A percentile compares a stretch with the other conserved stretches of the same genome.
Evolutionary conservation across 2,797 vertebrate genomes (phyloP).

Genomic region (Arnoldichthys spilopterus): DNA sequence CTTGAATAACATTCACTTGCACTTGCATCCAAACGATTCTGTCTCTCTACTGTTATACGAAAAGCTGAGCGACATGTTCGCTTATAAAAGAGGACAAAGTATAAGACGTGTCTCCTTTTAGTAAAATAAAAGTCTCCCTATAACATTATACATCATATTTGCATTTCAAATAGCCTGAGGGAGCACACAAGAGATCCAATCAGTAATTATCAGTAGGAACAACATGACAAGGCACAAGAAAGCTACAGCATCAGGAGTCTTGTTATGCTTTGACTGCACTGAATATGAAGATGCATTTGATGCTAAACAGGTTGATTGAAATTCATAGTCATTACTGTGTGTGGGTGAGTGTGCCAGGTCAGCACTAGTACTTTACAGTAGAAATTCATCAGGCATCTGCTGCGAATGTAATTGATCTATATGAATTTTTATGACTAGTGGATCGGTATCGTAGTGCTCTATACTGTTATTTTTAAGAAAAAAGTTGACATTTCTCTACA

Average conservation of each 20-base stretch:
- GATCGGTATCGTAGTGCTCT: background rate
- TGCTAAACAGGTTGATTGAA: slow-evolving; percentile 9
- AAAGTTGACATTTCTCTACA: background rate
- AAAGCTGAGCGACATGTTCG: slow-evolving; percentile 1
- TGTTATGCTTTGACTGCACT: background rate
- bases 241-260: background rate
- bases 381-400: background rate
- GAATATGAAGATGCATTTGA: background rate
- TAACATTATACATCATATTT: background rate
- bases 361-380: background rate
- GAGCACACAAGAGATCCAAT: background rate
- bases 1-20: background rate
- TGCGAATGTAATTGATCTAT: background rate
- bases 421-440: background rate
- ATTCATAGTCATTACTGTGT: slow-evolving; percentile 7
- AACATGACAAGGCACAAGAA: background rate
- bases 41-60: background rate
- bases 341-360: background rate
- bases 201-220: background rate
- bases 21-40: background rate
- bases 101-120: background rate
- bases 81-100: background rate
- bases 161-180: background rate
- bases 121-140: background rate
- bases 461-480: background rate